Evolutionary conservation across 2,888 invertebrate genomes (phyloP).

Genomic region (Chirona hameri): DNA sequence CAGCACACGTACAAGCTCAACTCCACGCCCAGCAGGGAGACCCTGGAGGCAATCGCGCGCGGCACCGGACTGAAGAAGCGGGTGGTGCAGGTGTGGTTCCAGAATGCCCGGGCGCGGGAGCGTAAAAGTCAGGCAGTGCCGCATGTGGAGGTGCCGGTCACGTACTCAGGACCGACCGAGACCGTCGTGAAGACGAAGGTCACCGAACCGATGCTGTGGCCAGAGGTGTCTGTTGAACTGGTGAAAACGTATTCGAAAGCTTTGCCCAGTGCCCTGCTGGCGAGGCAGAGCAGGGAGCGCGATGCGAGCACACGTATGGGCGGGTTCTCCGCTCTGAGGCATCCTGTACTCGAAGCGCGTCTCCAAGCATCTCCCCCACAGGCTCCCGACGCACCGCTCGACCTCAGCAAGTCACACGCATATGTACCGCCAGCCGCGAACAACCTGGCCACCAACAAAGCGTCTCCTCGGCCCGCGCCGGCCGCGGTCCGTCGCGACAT

Average conservation of each 20-base stretch:
- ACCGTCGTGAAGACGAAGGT: neutral
- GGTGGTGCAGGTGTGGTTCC: conserved; percentile 89
- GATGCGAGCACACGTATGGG: neutral
- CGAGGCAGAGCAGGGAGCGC: neutral
- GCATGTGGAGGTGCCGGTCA: conserved; percentile 34
- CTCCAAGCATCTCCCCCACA: conserved; percentile 67
- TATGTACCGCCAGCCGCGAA: neutral
- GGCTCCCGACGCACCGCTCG: conserved; percentile 68
- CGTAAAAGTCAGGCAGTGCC: conserved; percentile 69
- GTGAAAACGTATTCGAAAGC: neutral
- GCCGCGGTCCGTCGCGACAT: too few relatives aligned
- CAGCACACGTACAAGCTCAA: conserved; percentile 98
- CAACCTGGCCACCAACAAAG: too few relatives aligned
- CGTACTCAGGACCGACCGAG: neutral
- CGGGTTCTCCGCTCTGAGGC: neutral
- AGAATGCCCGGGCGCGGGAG: conserved; percentile 91
- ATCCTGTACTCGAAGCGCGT: too few relatives aligned
- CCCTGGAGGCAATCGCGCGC: conserved; percentile 93
- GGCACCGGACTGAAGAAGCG: conserved; percentile 92
- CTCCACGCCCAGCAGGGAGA: conserved; percentile 95
- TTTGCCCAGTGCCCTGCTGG: neutral
- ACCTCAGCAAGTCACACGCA: conserved; percentile 73
- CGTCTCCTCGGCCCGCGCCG: too few relatives aligned
- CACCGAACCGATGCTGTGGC: neutral
- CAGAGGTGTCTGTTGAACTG: neutral